Conservation (phyloP, 1,140 invertebrate genomes). For the Aleiodes sp. region DNA sequence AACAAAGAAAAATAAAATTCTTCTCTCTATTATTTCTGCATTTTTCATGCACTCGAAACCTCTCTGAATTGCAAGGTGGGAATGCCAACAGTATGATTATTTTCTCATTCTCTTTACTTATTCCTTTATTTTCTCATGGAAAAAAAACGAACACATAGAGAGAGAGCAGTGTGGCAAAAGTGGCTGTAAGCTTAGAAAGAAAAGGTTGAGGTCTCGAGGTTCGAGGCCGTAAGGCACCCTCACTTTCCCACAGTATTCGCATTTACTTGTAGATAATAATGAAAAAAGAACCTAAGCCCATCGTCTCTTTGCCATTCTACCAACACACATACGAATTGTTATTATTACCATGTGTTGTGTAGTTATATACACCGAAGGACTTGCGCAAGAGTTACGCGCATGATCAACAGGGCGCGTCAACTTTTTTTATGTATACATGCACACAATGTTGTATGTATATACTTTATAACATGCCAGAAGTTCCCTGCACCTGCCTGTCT, state of each 20-base stretch:
- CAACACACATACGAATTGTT: neutral
- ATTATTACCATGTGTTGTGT: neutral
- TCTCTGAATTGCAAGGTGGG: no score
- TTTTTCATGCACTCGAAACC: no score
- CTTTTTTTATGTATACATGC: neutral
- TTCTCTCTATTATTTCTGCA: no score
- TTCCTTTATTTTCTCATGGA: neutral
- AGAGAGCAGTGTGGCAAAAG: no score
- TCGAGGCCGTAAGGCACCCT: constrained; percentile 51
- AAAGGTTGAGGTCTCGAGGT: constrained; percentile 54
- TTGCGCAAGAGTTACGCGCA: constrained; percentile 15
- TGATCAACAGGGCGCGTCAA: constrained; percentile 15
- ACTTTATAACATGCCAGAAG: neutral
- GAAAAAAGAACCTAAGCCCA: neutral
- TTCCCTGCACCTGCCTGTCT: constrained; percentile 17
- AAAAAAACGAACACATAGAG: neutral
- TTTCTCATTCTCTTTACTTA: no score
- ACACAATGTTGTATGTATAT: no score
- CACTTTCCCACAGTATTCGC: constrained; percentile 50
- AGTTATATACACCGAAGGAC: neutral
- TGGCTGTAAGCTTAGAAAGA: no score
- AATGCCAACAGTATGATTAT: no score
- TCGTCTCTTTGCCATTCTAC: neutral
- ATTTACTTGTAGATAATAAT: neutral
- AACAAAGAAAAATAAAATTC: no score